Conservation (phyloP, 1,140 invertebrate species). For the Galleria mellonella region DNA sequence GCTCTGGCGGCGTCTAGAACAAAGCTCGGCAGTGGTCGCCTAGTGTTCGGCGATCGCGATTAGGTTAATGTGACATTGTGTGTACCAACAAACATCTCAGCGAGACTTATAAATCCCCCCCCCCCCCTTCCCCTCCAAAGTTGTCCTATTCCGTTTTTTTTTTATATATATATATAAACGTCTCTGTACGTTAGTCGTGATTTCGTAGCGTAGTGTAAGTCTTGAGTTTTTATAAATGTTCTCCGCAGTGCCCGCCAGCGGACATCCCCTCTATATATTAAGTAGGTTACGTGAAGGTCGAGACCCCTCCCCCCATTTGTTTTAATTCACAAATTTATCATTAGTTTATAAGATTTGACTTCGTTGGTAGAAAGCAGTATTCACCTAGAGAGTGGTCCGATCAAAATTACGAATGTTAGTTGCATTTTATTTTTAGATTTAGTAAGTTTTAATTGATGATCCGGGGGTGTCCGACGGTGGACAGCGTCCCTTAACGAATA, state of each 20-base stretch:
- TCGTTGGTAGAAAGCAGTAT: slow-evolving; percentile 34
- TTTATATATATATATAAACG: slow-evolving; percentile 22
- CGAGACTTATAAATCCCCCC: slow-evolving; percentile 34
- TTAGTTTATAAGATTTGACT: slow-evolving; percentile 8
- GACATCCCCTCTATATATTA: slow-evolving; percentile 47
- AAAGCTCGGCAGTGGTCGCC: slow-evolving; percentile 32
- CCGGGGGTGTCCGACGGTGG: slow-evolving; percentile 42
- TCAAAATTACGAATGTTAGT: slow-evolving; percentile 32
- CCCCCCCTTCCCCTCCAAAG: slow-evolving; percentile 9
- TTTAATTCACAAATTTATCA: slow-evolving; percentile 24
- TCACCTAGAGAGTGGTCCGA: slow-evolving; percentile 31
- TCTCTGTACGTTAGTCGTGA: slow-evolving; percentile 27
- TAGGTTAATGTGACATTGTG: slow-evolving; percentile 62
- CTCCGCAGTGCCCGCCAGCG: slow-evolving; percentile 25
- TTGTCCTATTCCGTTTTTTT: background rate
- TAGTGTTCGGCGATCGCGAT: slow-evolving; percentile 13
- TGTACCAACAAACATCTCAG: slow-evolving; percentile 64
- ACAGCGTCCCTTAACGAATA: slow-evolving; percentile 29
- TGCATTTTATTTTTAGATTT: slow-evolving; percentile 52
- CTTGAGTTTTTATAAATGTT: slow-evolving; percentile 20
- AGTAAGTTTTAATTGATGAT: slow-evolving; percentile 32
- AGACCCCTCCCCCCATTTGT: slow-evolving; percentile 7
- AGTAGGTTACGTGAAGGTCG: slow-evolving; percentile 45
- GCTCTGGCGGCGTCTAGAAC: slow-evolving; percentile 37
- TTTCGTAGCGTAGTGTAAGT: slow-evolving; percentile 33